A percentile compares a stretch with the other conserved stretches of the same genome.
These are phyloP conservation scores for Diaprepes abbreviatus DNA, from an alignment of 2,888 invertebrate species.

Conservation along the genomic window DNA sequence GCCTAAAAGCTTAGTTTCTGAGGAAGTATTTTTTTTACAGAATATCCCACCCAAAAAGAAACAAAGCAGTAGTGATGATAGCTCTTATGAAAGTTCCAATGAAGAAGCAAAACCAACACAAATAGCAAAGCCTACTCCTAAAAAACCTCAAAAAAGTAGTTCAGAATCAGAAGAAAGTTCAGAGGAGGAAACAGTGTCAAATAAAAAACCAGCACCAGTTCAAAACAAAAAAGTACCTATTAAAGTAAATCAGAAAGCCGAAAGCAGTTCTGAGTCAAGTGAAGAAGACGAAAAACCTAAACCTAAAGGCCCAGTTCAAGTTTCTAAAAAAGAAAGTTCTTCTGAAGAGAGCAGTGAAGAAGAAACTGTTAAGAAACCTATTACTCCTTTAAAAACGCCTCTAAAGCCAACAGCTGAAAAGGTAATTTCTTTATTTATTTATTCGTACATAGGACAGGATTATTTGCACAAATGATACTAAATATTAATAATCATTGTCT, in stretches of 20 bases:
- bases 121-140: background rate
- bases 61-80: constrained; percentile 52
- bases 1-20: too few species aligned
- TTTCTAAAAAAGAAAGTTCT: constrained; percentile 52
- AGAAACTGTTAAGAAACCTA: constrained; percentile 49
- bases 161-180: constrained; percentile 22
- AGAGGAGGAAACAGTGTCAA: constrained; percentile 50
- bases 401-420: constrained; percentile 23
- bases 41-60: constrained; percentile 17
- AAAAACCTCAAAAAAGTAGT: background rate
- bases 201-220: background rate
- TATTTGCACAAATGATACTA: too few species aligned
- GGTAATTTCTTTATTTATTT: too few species aligned
- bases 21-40: too few species aligned
- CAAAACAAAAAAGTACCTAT: background rate
- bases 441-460: too few species aligned
- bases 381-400: constrained; percentile 35
- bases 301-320: constrained; percentile 53
- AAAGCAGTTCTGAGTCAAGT: constrained; percentile 50
- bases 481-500: too few species aligned
- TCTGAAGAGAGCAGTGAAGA: constrained; percentile 56
- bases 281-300: background rate
- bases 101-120: constrained; percentile 58
- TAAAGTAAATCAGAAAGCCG: background rate
- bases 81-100: constrained; percentile 57